Evolutionary conservation across 2,113 vertebrate species (phyloP).

Genomic region (Mastomys natalensis): DNA sequence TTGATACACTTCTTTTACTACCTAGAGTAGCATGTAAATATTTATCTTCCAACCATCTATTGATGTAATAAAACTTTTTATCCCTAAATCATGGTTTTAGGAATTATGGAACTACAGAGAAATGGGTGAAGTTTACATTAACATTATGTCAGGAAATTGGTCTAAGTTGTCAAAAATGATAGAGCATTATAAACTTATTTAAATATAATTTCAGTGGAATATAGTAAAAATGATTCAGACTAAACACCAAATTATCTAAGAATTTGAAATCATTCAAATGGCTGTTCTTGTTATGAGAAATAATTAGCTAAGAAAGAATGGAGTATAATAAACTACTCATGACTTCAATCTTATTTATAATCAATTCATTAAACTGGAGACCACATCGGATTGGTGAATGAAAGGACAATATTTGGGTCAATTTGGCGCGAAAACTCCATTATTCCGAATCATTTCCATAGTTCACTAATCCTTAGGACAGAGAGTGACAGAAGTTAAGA

Average conservation of each 20-base stretch:
- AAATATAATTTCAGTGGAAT: not conserved
- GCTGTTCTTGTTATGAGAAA: not conserved
- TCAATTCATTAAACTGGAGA: not conserved
- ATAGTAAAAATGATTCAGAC: not conserved
- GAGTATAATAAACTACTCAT: not conserved
- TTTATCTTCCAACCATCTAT: not conserved
- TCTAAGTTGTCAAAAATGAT: not conserved
- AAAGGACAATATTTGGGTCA: not conserved
- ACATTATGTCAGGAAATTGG: not conserved
- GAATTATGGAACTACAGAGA: not conserved
- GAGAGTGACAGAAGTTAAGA: not conserved
- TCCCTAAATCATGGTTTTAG: not conserved
- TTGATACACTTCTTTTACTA: not conserved
- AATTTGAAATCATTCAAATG: not conserved
- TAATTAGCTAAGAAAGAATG: not conserved
- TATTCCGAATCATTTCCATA: not conserved
- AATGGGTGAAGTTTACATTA: not conserved
- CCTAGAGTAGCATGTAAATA: not conserved
- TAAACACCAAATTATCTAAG: not conserved
- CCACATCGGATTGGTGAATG: not conserved
- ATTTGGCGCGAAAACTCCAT: not conserved
- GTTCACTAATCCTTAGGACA: not conserved
- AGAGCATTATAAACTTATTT: not conserved
- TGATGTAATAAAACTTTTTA: not conserved
- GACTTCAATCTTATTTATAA: not conserved